Evolutionary conservation across 2,888 invertebrate genomes (phyloP).

Genomic region (Acronicta psi): DNA sequence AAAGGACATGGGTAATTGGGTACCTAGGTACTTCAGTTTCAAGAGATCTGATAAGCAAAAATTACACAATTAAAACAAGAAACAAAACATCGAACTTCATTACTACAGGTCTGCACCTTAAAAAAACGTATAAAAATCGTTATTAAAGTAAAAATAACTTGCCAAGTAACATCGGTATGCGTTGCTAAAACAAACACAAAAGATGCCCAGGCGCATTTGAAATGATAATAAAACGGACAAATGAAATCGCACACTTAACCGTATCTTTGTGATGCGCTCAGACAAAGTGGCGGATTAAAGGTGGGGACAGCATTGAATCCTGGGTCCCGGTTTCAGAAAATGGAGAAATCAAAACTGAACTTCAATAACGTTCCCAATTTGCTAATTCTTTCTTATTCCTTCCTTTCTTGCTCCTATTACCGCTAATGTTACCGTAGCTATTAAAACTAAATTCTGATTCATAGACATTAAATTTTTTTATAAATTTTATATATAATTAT

Average conservation of each 20-base stretch:
- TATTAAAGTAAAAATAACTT: slow-evolving; percentile 50
- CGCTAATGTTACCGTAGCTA: too few species aligned
- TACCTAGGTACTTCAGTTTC: too few species aligned
- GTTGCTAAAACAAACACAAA: slow-evolving; percentile 54
- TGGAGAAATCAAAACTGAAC: too few species aligned
- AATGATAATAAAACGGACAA: slow-evolving; percentile 71
- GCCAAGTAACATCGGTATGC: slow-evolving; percentile 40
- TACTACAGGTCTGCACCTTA: neutral
- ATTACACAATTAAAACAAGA: slow-evolving; percentile 1
- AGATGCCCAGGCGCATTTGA: slow-evolving; percentile 60
- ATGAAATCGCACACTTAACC: slow-evolving; percentile 76
- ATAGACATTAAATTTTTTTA: too few species aligned
- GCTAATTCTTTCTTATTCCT: too few species aligned
- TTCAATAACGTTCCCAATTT: too few species aligned
- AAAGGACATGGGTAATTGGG: too few species aligned
- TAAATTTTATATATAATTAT: too few species aligned
- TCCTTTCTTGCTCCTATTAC: too few species aligned
- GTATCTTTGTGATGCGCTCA: slow-evolving; percentile 67
- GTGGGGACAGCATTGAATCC: slow-evolving; percentile 16
- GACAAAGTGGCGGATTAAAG: slow-evolving; percentile 65
- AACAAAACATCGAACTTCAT: slow-evolving; percentile 13
- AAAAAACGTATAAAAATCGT: slow-evolving; percentile 26
- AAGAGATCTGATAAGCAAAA: too few species aligned
- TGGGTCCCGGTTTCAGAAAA: neutral
- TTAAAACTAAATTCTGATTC: too few species aligned